A percentile compares a stretch with the other conserved stretches of the same genome.
phyloP scores from a whole-genome alignment of 2,113 vertebrate genomes.

The Microtus montanus region DNA sequence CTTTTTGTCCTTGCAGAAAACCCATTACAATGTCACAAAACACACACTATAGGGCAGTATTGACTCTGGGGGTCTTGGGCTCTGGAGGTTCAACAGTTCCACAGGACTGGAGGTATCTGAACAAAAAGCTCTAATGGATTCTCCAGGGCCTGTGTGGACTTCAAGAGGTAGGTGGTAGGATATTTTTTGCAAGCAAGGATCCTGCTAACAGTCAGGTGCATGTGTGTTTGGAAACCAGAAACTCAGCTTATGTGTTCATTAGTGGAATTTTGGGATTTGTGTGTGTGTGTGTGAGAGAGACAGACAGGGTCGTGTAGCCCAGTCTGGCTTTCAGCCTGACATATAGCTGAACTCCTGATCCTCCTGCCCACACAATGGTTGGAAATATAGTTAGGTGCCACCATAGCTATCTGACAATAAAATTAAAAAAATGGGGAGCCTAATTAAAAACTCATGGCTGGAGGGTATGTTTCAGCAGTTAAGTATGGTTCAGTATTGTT shows the following conservation, averaged over 20 bases:
- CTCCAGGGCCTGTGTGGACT: background rate
- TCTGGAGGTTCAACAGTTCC: accelerated
- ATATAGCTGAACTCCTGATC: background rate
- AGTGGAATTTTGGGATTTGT: background rate
- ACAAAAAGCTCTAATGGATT: background rate
- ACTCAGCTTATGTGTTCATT: background rate
- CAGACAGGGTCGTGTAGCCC: background rate
- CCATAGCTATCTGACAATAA: background rate
- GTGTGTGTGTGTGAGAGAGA: background rate
- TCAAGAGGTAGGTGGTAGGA: background rate
- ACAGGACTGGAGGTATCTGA: background rate
- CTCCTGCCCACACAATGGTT: background rate
- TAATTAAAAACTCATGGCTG: background rate
- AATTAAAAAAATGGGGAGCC: background rate
- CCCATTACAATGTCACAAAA: background rate
- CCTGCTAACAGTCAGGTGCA: background rate
- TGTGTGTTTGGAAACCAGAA: background rate
- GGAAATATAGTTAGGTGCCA: background rate
- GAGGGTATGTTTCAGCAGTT: background rate
- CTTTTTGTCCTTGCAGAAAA: background rate
- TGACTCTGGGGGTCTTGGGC: background rate
- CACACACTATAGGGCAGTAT: background rate
- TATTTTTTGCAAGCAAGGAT: background rate
- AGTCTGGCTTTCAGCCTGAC: background rate
- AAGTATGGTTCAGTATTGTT: background rate